These are phyloP conservation scores for Eudyptes chrysolophus DNA, from an alignment of 2,113 vertebrate genomes.

Conservation along the genomic window DNA sequence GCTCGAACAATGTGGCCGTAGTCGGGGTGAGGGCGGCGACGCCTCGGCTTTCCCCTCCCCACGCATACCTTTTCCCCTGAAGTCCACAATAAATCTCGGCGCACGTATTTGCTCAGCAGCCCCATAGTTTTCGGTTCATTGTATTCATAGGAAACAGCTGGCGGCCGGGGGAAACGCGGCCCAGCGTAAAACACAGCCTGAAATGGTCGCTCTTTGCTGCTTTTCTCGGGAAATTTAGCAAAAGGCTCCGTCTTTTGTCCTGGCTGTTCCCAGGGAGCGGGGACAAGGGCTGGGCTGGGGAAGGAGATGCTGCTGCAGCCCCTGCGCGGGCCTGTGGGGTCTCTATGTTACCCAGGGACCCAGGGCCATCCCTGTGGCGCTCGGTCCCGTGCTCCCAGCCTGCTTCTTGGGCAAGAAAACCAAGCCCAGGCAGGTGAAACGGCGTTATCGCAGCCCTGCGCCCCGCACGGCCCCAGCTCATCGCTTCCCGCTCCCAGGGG, in stretches of 20 bases:
- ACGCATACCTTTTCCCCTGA: not conserved
- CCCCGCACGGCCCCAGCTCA: not conserved
- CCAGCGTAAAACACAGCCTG: not conserved
- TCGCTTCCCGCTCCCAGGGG: rapidly evolving
- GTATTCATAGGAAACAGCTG: not conserved
- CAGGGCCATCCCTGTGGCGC: rapidly evolving
- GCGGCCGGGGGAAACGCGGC: rapidly evolving
- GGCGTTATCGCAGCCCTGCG: rapidly evolving
- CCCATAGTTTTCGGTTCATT: rapidly evolving
- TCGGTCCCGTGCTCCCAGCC: rapidly evolving
- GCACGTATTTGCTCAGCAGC: not conserved
- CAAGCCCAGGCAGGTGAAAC: rapidly evolving
- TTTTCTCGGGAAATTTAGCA: not conserved
- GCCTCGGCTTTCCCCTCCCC: not conserved
- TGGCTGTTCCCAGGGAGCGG: not conserved
- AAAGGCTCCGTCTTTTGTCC: not conserved
- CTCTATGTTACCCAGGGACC: too few species aligned
- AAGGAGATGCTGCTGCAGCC: not conserved
- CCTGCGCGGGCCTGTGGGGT: rapidly evolving
- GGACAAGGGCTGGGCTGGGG: not conserved
- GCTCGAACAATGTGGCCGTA: not conserved
- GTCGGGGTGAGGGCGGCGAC: rapidly evolving
- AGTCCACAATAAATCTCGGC: rapidly evolving
- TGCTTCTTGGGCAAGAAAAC: not conserved
- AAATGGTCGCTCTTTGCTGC: rapidly evolving